These are phyloP conservation scores for Galagoides demidoff DNA, from an alignment of 2,797 vertebrate species.

Conservation along the genomic window DNA sequence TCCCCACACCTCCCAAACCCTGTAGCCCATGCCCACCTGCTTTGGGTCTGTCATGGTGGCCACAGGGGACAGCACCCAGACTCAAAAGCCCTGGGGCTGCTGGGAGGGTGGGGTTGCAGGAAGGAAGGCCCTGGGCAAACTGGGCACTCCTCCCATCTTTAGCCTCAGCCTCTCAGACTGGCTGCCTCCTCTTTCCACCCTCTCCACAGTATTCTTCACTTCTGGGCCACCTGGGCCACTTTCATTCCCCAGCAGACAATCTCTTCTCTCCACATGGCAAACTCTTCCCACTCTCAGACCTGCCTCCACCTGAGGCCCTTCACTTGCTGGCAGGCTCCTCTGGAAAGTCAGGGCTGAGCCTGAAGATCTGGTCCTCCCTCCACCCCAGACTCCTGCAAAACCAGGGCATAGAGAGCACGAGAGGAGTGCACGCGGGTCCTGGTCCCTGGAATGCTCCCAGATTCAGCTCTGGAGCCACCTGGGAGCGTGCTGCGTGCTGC, in stretches of 20 bases:
- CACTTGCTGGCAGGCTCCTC: neutral
- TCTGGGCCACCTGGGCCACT: neutral
- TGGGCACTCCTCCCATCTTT: neutral
- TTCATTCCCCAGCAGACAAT: neutral
- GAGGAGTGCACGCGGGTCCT: neutral
- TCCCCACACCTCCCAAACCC: neutral
- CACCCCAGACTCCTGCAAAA: neutral
- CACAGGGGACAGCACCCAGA: neutral
- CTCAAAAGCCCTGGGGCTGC: neutral
- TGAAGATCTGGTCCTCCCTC: too few species aligned
- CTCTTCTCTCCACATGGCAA: too few species aligned
- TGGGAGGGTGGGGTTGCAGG: neutral
- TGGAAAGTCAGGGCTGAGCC: neutral
- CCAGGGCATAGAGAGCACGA: neutral
- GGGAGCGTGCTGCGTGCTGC: neutral
- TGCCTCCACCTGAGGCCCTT: neutral
- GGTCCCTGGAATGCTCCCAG: neutral
- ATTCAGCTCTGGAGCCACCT: neutral
- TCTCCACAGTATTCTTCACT: neutral
- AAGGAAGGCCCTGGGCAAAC: neutral
- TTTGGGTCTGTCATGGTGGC: neutral
- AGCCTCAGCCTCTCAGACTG: too few species aligned
- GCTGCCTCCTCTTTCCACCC: neutral
- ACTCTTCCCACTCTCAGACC: neutral
- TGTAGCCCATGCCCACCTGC: too few species aligned